Base-by-base conservation (phyloP, 2,113 vertebrate species). In the Eulemur macaco region DNA sequence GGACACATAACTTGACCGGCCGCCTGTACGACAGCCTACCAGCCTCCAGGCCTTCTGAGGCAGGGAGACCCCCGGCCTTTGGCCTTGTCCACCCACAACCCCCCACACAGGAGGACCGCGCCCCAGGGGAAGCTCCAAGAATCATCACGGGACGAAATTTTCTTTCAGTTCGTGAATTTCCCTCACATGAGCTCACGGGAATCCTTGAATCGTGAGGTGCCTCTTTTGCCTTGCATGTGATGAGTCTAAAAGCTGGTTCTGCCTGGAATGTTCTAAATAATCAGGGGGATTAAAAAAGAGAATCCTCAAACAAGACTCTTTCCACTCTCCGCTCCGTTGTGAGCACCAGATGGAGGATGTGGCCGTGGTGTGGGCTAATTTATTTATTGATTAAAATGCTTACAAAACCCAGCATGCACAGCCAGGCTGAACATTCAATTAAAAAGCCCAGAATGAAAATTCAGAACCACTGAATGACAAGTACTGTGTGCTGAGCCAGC, bases 321-420 rank as follows among this genome's bases (percentile, higher is more conserved):
- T 68, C 63, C 34, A 7, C 45, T 68, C 76, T 86, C 88, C 54
- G 52, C 84, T 95, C 31, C 74, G 69, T 81, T 69, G 90, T 94
- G 87, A 91, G 95, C 95, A 82, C 73, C 80, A 89, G 95, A 93
- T 95, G 94, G 95, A 89, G 86, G 89, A 89, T 52, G 56, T 63
- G 86, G 63, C 74, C 3, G 0, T 42, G 52, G 73, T 56, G 25
- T 18, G 13, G 76, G 85, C 97, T 97, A 74, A 96, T 96, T 96
- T 97, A 95, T 95, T 96, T 77, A 96, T 95, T 92, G 95, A 97
- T 90, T 96, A 97, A 96, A 97, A 94, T 92, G 90, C 95, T 97
- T 92, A 93, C 80, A 87, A 90, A 92, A 60, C 89, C 58, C 89
- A 90, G 88, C 66, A 23, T 92, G 94, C 85, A 94, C 87, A 95